These are phyloP conservation scores for Haliclystus octoradiatus DNA, from an alignment of 30 jellyfish, hydroid and myxozoan species.

Conservation along the genomic window DNA sequence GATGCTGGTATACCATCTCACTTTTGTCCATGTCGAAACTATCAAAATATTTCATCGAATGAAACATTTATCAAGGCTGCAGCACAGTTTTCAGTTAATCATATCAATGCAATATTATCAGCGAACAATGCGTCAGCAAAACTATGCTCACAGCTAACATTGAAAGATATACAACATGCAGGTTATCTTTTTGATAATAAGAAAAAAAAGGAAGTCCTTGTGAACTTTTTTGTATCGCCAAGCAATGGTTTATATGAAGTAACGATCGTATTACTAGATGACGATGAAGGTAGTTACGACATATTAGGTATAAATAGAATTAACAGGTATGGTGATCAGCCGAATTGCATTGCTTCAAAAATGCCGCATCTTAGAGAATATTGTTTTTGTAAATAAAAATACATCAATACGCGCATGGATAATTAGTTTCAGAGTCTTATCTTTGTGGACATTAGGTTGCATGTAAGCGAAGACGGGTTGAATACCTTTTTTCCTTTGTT, in stretches of 20 bases:
- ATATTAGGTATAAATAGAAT: slow-evolving; percentile 11
- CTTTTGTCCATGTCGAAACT: slow-evolving; percentile 15
- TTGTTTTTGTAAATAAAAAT: slow-evolving; percentile 23
- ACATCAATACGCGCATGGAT: too few relatives aligned
- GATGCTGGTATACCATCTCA: slow-evolving; percentile 19
- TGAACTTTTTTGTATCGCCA: slow-evolving; percentile 3
- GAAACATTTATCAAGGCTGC: background rate
- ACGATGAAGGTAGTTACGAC: background rate
- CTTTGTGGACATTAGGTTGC: too few relatives aligned
- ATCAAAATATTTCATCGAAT: background rate
- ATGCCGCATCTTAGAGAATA: slow-evolving; percentile 11
- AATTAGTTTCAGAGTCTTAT: too few relatives aligned
- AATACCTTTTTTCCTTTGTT: too few relatives aligned
- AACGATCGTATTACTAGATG: background rate
- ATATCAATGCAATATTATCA: background rate
- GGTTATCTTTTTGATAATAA: background rate
- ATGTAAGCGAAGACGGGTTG: too few relatives aligned
- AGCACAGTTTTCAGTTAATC: slow-evolving; percentile 8
- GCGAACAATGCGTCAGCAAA: background rate
- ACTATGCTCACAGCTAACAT: slow-evolving; percentile 1
- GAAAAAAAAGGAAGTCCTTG: background rate
- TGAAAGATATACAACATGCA: background rate
- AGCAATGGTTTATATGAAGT: slow-evolving; percentile 17
- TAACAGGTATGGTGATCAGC: slow-evolving; percentile 16
- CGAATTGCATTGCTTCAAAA: slow-evolving; percentile 8